Evolutionary conservation across 2,888 invertebrate genomes (phyloP), one percentile per base, ranked within the genome.

Genomic region (Drosophila fulvimacula): DNA sequence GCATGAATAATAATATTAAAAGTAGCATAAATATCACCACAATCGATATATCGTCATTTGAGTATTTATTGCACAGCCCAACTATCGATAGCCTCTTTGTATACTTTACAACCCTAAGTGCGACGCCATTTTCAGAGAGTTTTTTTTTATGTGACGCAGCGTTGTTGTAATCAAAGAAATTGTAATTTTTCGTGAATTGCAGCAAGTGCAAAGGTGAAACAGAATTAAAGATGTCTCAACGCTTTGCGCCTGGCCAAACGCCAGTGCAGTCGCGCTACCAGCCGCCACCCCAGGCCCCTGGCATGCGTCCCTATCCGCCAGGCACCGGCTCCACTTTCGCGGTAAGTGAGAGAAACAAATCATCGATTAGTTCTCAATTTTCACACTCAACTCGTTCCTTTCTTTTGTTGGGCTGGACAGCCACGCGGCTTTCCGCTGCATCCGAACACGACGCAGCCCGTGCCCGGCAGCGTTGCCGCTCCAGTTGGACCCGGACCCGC

Each of bases 281-380:
- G 73, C 92, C 92, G 11, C 91, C 92, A 11, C 91, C 91, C 27
- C 90, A 91, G 65, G 78, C 91, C 3, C 80, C 92, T 17, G 91
- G 89, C 41, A 92, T 92, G 92, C 90, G 92, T 53, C 91, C 92
- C 32, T 92, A 92, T 66, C 89, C 90, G 5, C 84, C 95, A 11
- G 95, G 95, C 51, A 76, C 78, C 68, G 82, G 84, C 62, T 95
- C 95, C 72, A 95, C 94, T 91, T 97, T 96, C 93, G 95, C 96
- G 89, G 97, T 97, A 93, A 94, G 94, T 90, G 15, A 17, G 11
- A 21, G 9, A 48, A 44, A 27, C 27, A 32, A 48, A 24, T 53
- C 38, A 61, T 68, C 38, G 52, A 73, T 64, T 68, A 42, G 30
- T 41, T 44, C 5, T n/a, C 39, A 41, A 38, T 46, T 52, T 38